Base-by-base conservation (phyloP, 2,888 invertebrate genomes). In the Antitype chi region DNA sequence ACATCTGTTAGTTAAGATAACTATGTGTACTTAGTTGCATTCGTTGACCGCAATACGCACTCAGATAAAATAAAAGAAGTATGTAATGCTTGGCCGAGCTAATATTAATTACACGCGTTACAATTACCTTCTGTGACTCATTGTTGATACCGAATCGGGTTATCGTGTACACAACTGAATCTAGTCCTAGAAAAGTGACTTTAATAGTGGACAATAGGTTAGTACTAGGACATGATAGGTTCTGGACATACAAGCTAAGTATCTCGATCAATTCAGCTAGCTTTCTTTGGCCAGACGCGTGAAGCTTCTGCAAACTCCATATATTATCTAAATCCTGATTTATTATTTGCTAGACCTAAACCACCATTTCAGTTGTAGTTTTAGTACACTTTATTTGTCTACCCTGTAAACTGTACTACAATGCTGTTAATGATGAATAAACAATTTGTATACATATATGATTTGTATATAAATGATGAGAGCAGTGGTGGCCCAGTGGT, bases 71-170 rank as follows among this genome's bases (percentile, higher is more conserved):
- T 85, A 87, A 77, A 38, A 38, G 38, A 38, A 38, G 38, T 38
- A 38, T 38, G 89, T 80, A 78, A 87, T 90, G 89, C 90, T 90
- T 83, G 87, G 89, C 89, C 82, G 88, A 88, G 78, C 85, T 86
- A 88, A 90, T 91, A 91, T 91, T 88, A 89, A 90, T 91, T 90
- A 89, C 88, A 88, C 86, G 62, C 76, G 83, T 85, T 82, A 85
- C 85, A 85, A 89, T 88, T 83, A 85, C 88, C 81, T 85, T 75
- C 68, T 69, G 38, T 91, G 87, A 90, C 59, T 90, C 89, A 89
- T 84, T 78, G 74, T 70, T 80, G 83, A 81, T 82, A 78, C 76
- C 74, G 66, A 89, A 85, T 84, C 77, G 32, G 73, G 81, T 83
- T 79, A 63, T 73, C 47, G 70, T 59, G 38, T 67, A 49, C 49